phyloP scores from a whole-genome alignment of 1,140 invertebrate genomes.

The Meteorus sp. region DNA sequence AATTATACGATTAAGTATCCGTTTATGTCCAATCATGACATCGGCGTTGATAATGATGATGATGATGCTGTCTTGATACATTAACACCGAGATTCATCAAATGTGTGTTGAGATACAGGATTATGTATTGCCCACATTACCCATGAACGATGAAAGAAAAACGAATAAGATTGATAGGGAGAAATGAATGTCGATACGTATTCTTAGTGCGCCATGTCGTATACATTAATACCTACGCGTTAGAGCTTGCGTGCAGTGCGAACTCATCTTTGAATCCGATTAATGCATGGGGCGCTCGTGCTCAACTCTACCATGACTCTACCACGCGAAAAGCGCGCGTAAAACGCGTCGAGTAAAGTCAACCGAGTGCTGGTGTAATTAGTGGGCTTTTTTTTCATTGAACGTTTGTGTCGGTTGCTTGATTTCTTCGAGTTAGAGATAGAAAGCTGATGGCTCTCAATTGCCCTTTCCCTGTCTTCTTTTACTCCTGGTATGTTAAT shows the following conservation, averaged over 20 bases:
- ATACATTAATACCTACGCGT: neutral
- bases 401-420: conserved; percentile 5
- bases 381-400: conserved; percentile 15
- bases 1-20: no score
- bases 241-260: conserved; percentile 2
- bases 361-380: conserved; percentile 24
- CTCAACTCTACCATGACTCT: no score
- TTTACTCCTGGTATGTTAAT: conserved; percentile 23
- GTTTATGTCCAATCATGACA: no score
- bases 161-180: no score
- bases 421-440: conserved; percentile 19
- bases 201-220: neutral
- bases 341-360: neutral
- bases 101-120: neutral
- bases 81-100: neutral
- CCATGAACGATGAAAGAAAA: no score
- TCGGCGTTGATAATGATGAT: no score
- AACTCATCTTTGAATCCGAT: conserved; percentile 6
- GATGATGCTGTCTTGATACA: neutral
- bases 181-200: no score
- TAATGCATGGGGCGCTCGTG: neutral
- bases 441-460: no score
- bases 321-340: neutral
- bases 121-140: no score
- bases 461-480: neutral